Base-by-base conservation (phyloP, 2,888 invertebrate genomes). In the Drosophila ustulata region DNA sequence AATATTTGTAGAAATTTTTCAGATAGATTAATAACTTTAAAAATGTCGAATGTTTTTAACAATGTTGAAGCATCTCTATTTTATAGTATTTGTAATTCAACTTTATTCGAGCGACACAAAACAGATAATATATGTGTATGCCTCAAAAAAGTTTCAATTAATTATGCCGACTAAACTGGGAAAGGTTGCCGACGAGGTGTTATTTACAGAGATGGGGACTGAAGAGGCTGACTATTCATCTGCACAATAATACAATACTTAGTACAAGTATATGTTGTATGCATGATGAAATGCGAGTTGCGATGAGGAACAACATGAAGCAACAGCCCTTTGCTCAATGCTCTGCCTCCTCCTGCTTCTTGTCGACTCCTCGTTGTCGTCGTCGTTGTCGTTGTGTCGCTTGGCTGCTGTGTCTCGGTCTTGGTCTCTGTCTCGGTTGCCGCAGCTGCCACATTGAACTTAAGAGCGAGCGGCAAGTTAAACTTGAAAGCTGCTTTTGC, bases 261-360 rank as follows among this genome's bases (percentile, higher is more conserved):
- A 64, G 49, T 49, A 63, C 47, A 53, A 37, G 26, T 26, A 53
- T n/a, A n/a, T 7, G 30, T 23, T 53, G 41, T 49, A 51, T 45
- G 26, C 50, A 45, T 37, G 37, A 37, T 37, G 37, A 37, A 37
- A 37, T 37, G 37, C n/a, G 28, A 45, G 57, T 67, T 71, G 52
- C 43, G 37, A 26, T 64, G 58, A 71, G 53, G 63, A 67, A 63
- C 34, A 58, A 68, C 68, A 84, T 82, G 88, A 75, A 88, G 82
- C 82, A 82, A 82, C 82, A 82, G 82, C 82, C 86, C 74, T 78
- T 56, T 66, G 64, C 82, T 78, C 64, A 75, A 50, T 41, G 26
- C 18, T 28, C 73, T 59, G 52, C 66, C 71, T 66, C 66, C 65
- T 68, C 55, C 39, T 71, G 64, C 65, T 68, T 55, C 39, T 71